phyloP scores from a whole-genome alignment of 2,113 vertebrate species.

The Delphinapterus leucas region DNA sequence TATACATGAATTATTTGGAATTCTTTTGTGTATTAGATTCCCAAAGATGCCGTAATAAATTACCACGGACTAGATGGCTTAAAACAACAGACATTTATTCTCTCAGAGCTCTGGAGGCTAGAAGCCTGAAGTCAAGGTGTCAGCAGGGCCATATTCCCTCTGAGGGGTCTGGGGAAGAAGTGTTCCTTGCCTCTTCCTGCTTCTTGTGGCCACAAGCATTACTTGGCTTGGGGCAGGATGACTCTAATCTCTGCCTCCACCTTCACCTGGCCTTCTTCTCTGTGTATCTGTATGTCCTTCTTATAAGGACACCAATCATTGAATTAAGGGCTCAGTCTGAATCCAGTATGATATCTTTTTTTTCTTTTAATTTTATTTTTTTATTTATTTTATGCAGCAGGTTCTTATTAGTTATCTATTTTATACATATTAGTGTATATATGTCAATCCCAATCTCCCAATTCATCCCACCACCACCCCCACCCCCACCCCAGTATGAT shows the following conservation, averaged over 20 bases:
- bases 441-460: too few relatives aligned
- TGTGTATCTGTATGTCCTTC: neutral
- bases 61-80: neutral
- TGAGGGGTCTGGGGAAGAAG: neutral
- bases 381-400: too few relatives aligned
- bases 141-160: neutral
- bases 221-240: neutral
- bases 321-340: neutral
- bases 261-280: neutral
- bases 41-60: neutral
- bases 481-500: neutral
- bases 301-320: neutral
- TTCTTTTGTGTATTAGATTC: conserved; percentile 15
- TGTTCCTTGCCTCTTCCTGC: neutral
- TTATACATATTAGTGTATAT: too few relatives aligned
- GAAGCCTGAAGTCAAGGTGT: neutral
- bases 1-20: neutral
- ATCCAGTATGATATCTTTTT: neutral
- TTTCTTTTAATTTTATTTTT: too few relatives aligned
- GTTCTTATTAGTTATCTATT: too few relatives aligned
- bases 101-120: neutral
- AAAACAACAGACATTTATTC: neutral
- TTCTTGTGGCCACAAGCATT: neutral
- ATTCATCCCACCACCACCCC: too few relatives aligned
- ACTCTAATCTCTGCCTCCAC: neutral